Percentiles rank a stretch among this genome's conserved stretches.
Evolutionary conservation across 2,113 vertebrate genomes (phyloP).

Genomic region (Serilophus lunatus): DNA sequence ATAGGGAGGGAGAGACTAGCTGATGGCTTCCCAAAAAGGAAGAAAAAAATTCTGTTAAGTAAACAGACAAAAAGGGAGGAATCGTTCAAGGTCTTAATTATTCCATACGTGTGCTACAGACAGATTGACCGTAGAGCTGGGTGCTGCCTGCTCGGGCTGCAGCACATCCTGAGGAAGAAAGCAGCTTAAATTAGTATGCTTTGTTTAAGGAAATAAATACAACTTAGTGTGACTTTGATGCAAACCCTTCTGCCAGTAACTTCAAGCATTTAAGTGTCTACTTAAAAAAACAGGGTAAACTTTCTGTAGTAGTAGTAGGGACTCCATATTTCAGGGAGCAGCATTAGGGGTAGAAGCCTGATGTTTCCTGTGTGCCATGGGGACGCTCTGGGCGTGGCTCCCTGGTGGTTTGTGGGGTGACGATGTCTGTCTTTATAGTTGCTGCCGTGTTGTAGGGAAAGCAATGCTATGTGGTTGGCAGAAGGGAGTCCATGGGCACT

Average conservation of each 20-base stretch:
- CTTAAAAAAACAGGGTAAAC: neutral
- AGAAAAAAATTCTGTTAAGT: constrained; percentile 35
- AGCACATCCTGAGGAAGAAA: neutral
- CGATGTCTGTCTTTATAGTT: neutral
- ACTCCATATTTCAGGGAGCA: neutral
- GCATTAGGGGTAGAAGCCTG: neutral
- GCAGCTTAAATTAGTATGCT: neutral
- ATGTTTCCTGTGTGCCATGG: rapidly evolving
- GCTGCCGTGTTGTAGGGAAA: neutral
- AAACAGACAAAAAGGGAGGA: constrained; percentile 51
- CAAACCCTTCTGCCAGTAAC: neutral
- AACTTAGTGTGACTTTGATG: neutral
- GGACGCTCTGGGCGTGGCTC: rapidly evolving
- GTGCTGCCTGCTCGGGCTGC: constrained; percentile 33
- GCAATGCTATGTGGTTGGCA: rapidly evolving
- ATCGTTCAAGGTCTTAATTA: constrained; percentile 28
- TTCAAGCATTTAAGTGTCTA: neutral
- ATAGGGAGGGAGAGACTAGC: neutral
- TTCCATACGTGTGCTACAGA: neutral
- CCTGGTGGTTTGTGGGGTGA: neutral
- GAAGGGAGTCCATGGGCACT: neutral
- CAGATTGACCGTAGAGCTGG: neutral
- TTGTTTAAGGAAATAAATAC: neutral
- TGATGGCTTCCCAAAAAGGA: constrained; percentile 14
- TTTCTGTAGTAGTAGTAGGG: neutral